Conservation (phyloP, 2,888 invertebrate genomes). For the Leptinotarsa tumamoca region DNA sequence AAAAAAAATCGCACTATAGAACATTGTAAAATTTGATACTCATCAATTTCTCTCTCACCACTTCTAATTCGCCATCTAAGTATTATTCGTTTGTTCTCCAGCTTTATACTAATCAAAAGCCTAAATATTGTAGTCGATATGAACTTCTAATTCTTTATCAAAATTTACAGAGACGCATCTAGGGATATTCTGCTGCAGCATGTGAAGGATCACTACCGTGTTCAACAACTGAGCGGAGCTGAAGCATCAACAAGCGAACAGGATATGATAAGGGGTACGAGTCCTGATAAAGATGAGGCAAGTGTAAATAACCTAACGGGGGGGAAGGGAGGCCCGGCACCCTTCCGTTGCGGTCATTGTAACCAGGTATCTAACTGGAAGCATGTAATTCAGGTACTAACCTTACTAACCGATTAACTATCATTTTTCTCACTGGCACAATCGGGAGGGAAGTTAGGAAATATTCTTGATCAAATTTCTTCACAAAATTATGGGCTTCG, state of each 20-base stretch:
- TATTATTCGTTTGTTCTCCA: no score
- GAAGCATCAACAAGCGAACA: slow-evolving; percentile 37
- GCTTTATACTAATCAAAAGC: no score
- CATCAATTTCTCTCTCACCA: no score
- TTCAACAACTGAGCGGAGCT: slow-evolving; percentile 18
- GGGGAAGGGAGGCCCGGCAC: slow-evolving; percentile 65
- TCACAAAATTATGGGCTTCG: background rate
- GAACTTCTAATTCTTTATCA: background rate
- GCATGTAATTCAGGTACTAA: slow-evolving; percentile 85
- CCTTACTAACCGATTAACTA: slow-evolving; percentile 61
- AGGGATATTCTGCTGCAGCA: slow-evolving; percentile 76
- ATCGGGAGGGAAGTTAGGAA: slow-evolving; percentile 16
- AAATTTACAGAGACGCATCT: slow-evolving; percentile 70
- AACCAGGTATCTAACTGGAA: slow-evolving; percentile 87
- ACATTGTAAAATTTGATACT: no score
- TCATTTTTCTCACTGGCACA: slow-evolving; percentile 25
- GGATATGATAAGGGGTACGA: slow-evolving; percentile 59
- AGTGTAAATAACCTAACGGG: slow-evolving; percentile 65
- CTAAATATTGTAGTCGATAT: no score
- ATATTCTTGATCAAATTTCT: background rate
- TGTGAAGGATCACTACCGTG: slow-evolving; percentile 74
- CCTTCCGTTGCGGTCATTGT: slow-evolving; percentile 82
- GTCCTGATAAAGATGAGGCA: slow-evolving; percentile 68
- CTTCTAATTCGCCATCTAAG: no score
- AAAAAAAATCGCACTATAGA: no score